A percentile compares a stretch with the other conserved stretches of the same genome.
These are phyloP conservation scores for Micrastur ruficollis DNA, from an alignment of 2,797 vertebrate species.

Conservation along the genomic window DNA sequence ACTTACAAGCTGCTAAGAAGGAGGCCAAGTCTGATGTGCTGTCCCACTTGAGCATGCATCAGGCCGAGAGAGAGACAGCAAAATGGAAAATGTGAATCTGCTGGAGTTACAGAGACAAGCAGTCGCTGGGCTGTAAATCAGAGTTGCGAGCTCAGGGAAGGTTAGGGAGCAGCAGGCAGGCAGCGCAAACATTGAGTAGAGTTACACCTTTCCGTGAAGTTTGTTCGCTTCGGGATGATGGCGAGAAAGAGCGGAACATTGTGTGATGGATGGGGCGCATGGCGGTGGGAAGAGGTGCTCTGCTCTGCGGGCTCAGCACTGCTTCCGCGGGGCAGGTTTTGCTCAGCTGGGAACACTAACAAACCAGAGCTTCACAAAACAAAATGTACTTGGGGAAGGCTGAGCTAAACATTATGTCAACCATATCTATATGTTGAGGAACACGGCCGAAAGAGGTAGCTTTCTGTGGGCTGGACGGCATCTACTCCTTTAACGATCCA, in stretches of 20 bases:
- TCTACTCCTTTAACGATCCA: not conserved
- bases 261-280: not conserved
- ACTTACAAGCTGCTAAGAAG: not conserved
- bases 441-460: not conserved
- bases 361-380: not conserved
- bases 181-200: not conserved
- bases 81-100: constrained; percentile 32
- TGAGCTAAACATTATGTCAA: not conserved
- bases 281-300: not conserved
- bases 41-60: not conserved
- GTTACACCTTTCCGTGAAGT: not conserved
- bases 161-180: not conserved
- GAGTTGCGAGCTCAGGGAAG: not conserved
- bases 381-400: not conserved
- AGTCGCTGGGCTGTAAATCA: not conserved
- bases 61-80: not conserved
- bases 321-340: not conserved
- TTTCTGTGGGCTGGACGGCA: not conserved
- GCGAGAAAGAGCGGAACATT: not conserved
- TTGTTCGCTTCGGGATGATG: not conserved
- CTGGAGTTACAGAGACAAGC: not conserved
- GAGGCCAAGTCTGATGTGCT: not conserved
- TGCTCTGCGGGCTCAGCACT: not conserved
- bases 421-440: not conserved
- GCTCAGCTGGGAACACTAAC: not conserved